Evolutionary conservation across 2,888 invertebrate genomes (phyloP), one percentile per base, ranked within the genome.

Genomic region (Malachius bipustulatus): DNA sequence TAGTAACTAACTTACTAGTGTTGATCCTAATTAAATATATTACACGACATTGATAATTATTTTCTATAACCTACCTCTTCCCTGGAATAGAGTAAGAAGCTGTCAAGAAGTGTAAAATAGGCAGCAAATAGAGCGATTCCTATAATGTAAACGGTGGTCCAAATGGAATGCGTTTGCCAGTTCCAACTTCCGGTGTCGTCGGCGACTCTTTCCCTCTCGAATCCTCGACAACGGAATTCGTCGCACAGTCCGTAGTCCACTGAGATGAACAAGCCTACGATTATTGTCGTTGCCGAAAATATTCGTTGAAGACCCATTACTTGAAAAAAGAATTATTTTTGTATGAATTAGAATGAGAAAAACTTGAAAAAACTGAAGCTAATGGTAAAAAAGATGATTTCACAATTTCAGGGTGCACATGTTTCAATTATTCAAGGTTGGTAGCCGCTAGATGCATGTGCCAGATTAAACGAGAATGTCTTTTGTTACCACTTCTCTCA

Each of bases 201-300:
- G 11, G 52, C 47, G 13, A 57, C 50, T 24, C 52, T 50, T 34
- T 62, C 56, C 26, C 64, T 54, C 42, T 65, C 65, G 47, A 59
- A 59, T 8, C 73, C 73, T 40, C 72, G 63, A 49, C 73, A 73
- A 32, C 70, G 64, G 48, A 72, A 72, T 52, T 72, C 70, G 51
- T 73, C 71, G 48, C 73, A 72, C 9, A 73, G 58, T 3, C 70
- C 71, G 50, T 73, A 73, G 54, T 73, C 73, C 11, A 73, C 71
- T 35, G 71, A 67, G 47, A 73, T 69, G 49, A 73, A 73, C 15
- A 73, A 55, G 4, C 73, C 73, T 16, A 71, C 70, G 30, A 71
- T 69, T 42, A 71, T 69, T n/a, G 70, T 69, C 27, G 71, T 71
- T 12, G 69, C 67, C 27, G 71, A 69, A 52, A 71, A 71, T 40